Evolutionary conservation across 2,888 invertebrate species (phyloP).

Genomic region (Actias luna): DNA sequence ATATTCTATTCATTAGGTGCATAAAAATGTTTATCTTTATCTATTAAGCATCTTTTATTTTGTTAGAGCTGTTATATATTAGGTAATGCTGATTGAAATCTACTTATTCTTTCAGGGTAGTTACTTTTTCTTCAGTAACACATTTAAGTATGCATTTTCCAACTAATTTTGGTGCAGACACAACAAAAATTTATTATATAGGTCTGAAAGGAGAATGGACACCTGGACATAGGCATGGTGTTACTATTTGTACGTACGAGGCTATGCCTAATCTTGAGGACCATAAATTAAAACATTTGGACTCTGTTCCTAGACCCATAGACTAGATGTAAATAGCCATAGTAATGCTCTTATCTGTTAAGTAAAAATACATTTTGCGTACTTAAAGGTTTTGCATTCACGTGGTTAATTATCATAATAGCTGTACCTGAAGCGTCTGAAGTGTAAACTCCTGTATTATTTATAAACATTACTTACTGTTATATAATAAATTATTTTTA

Average conservation of each 20-base stretch:
- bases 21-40: too few species aligned
- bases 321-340: constrained; percentile 47
- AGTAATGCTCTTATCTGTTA: neutral
- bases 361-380: neutral
- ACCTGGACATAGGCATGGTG: constrained; percentile 92
- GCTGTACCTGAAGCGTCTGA: too few species aligned
- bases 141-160: constrained; percentile 96
- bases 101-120: constrained; percentile 83
- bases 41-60: too few species aligned
- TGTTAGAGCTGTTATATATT: neutral
- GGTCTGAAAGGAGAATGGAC: constrained; percentile 96
- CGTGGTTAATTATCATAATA: neutral
- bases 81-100: neutral
- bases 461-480: too few species aligned
- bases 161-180: constrained; percentile 92
- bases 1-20: too few species aligned
- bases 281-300: constrained; percentile 87
- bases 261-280: constrained; percentile 91
- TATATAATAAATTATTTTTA: too few species aligned
- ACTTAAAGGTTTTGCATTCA: neutral
- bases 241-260: constrained; percentile 96
- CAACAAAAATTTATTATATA: constrained; percentile 94
- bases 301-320: constrained; percentile 82
- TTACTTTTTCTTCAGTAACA: constrained; percentile 94
- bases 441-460: too few species aligned